Evolutionary conservation across 2,113 vertebrate species (phyloP).

Genomic region (Lontra canadensis): DNA sequence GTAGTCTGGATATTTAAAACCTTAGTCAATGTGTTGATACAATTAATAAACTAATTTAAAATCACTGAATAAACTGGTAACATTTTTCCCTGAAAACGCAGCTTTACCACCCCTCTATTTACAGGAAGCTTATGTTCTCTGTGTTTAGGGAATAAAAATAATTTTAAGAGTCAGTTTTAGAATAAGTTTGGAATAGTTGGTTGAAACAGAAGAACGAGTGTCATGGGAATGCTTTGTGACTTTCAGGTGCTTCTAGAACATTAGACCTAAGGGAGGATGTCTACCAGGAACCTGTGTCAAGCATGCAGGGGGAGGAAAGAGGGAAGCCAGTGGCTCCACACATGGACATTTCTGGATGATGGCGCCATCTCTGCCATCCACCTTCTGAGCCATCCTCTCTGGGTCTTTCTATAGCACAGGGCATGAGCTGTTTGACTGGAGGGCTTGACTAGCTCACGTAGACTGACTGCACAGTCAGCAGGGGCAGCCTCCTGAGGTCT

Average conservation of each 20-base stretch:
- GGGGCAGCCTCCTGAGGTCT: neutral
- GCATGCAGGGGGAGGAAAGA: rapidly evolving
- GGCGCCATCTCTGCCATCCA: rapidly evolving
- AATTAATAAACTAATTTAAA: constrained; percentile 63
- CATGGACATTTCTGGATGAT: neutral
- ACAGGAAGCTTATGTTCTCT: neutral
- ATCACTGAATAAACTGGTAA: neutral
- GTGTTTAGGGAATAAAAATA: neutral
- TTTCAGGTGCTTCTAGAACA: neutral
- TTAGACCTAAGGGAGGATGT: neutral
- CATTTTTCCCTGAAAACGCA: neutral
- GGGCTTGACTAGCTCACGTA: rapidly evolving
- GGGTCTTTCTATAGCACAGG: neutral
- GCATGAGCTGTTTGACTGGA: neutral
- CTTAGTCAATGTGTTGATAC: neutral
- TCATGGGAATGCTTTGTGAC: neutral
- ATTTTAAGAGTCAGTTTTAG: neutral
- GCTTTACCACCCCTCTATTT: neutral
- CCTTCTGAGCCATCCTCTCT: neutral
- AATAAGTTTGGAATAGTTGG: neutral
- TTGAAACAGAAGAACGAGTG: neutral
- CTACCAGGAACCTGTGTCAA: neutral
- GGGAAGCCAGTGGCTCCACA: neutral
- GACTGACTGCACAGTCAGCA: too few relatives aligned
- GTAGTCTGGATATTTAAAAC: constrained; percentile 33